A percentile compares a stretch with the other conserved stretches of the same genome.
phyloP scores from a whole-genome alignment of 2,113 vertebrate genomes.

The Odontophorus gujanensis region DNA sequence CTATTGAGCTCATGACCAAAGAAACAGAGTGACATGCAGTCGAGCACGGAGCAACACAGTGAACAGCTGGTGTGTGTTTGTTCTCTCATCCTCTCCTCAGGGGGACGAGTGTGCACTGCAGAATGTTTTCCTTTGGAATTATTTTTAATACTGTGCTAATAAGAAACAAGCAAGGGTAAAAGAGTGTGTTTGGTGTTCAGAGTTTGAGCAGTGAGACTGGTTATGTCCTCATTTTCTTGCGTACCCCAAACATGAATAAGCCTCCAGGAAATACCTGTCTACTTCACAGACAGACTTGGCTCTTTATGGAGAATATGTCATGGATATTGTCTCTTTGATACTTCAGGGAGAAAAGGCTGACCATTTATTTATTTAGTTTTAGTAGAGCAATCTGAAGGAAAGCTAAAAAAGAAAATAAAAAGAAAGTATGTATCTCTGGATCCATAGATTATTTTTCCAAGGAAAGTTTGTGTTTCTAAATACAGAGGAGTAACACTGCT shows the following conservation, averaged over 20 bases:
- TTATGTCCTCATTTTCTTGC: neutral
- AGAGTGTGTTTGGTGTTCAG: neutral
- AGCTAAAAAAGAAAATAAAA: neutral
- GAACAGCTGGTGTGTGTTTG: slow-evolving; percentile 44
- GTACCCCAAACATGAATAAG: neutral
- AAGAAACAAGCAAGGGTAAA: neutral
- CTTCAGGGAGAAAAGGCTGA: neutral
- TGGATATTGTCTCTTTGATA: neutral
- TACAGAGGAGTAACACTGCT: neutral
- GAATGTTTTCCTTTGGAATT: slow-evolving; percentile 39
- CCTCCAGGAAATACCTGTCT: slow-evolving; percentile 4
- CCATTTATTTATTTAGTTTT: neutral
- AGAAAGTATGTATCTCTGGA: neutral
- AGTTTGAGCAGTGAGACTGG: neutral
- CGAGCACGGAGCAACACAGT: neutral
- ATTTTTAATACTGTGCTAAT: slow-evolving; percentile 45
- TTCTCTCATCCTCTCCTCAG: neutral
- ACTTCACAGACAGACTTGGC: neutral
- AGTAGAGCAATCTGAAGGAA: neutral
- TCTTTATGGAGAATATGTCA: neutral
- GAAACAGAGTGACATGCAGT: neutral
- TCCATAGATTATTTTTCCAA: neutral
- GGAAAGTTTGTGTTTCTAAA: neutral
- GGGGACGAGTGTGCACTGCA: neutral
- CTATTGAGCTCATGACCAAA: slow-evolving; percentile 14